A percentile compares a stretch with the other conserved stretches of the same genome.
These are phyloP conservation scores for Tor tambroides DNA, from an alignment of 2,113 vertebrate species.

Conservation along the genomic window DNA sequence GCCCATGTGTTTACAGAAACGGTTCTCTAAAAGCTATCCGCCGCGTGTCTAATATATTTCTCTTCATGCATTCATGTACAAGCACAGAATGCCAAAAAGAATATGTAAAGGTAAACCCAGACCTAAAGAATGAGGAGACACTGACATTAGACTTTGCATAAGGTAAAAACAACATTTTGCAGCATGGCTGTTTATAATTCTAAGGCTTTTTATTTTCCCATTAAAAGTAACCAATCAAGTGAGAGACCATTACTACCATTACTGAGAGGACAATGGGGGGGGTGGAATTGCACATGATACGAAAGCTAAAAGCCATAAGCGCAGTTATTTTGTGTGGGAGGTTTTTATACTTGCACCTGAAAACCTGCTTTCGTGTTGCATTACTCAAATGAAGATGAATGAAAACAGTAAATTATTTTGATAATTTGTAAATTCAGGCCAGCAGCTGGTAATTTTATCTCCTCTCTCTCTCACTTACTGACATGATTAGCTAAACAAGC, in stretches of 20 bases:
- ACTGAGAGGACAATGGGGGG: background rate
- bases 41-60: conserved; percentile 50
- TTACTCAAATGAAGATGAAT: conserved; percentile 33
- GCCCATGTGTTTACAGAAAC: conserved; percentile 66
- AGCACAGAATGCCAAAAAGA: conserved; percentile 67
- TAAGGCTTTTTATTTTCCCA: background rate
- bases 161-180: background rate
- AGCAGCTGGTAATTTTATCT: conserved; percentile 26
- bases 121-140: background rate
- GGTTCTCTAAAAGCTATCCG: conserved; percentile 66
- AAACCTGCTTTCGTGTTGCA: background rate
- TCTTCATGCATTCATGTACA: conserved; percentile 55
- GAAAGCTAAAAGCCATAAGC: conserved; percentile 58
- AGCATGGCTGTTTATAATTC: background rate
- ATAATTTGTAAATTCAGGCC: conserved; percentile 18
- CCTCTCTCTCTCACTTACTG: background rate
- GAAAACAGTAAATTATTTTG: conserved; percentile 33
- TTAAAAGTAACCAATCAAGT: background rate
- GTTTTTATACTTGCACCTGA: conserved; percentile 66
- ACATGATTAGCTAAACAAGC: conserved; percentile 27
- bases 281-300: conserved; percentile 35
- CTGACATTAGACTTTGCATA: background rate
- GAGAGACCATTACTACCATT: background rate
- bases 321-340: conserved; percentile 58
- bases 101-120: conserved; percentile 46